These are phyloP conservation scores for Oegoconia quadripuncta DNA, from an alignment of 2,888 invertebrate genomes.

Conservation along the genomic window DNA sequence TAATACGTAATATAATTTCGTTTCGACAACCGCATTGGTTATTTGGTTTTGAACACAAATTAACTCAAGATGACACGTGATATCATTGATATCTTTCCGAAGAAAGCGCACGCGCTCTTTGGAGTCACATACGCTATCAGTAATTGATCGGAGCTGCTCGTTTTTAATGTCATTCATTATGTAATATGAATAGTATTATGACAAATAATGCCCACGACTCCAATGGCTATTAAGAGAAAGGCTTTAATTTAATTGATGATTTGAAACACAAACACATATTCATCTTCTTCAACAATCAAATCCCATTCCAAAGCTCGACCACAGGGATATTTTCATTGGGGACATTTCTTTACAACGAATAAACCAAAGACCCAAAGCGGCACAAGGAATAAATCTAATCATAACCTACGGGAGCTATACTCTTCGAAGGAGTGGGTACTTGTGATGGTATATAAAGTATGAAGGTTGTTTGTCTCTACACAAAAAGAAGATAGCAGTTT, in stretches of 20 bases:
- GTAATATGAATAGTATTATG: conserved; percentile 9
- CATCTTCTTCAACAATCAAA: too few species aligned
- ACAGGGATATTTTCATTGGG: too few species aligned
- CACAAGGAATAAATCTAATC: neutral
- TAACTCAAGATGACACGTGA: conserved; percentile 35
- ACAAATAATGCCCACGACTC: neutral
- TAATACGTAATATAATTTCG: conserved; percentile 6
- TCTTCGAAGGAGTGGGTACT: too few species aligned
- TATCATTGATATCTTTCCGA: conserved; percentile 26
- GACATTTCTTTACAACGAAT: too few species aligned
- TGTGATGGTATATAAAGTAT: too few species aligned
- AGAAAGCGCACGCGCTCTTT: conserved; percentile 17
- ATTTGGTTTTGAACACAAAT: conserved; percentile 23
- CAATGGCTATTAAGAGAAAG: neutral
- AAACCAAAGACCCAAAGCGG: neutral
- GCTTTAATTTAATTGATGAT: too few species aligned
- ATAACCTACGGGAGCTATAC: too few species aligned
- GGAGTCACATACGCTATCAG: conserved; percentile 18
- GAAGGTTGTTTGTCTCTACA: too few species aligned
- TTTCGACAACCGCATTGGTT: conserved; percentile 9
- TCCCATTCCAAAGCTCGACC: too few species aligned
- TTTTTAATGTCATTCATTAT: conserved; percentile 20
- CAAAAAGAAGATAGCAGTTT: conserved; percentile 22
- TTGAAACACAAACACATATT: too few species aligned
- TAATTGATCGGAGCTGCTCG: conserved; percentile 20